These are phyloP conservation scores for Eumeta japonica DNA, from an alignment of 1,140 invertebrate genomes.

Conservation along the genomic window DNA sequence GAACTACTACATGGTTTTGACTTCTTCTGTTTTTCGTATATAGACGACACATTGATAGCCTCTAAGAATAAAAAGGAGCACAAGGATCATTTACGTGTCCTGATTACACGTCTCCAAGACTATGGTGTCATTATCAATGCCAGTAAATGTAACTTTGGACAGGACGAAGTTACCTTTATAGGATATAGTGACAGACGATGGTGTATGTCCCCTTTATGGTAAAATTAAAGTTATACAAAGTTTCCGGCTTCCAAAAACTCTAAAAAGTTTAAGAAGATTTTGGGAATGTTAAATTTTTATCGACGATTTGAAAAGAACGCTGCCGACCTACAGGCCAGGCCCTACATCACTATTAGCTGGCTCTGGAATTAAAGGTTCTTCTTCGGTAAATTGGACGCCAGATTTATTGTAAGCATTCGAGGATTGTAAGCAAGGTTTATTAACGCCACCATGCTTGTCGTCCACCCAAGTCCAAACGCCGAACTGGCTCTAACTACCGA, in stretches of 20 bases:
- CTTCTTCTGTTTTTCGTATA: slow-evolving; percentile 32
- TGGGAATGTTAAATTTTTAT: slow-evolving; percentile 40
- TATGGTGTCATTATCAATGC: slow-evolving; percentile 25
- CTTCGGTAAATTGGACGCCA: slow-evolving; percentile 18
- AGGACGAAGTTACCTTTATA: slow-evolving; percentile 13
- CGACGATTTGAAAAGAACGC: slow-evolving; percentile 16
- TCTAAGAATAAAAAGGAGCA: slow-evolving; percentile 22
- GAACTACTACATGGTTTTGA: slow-evolving; percentile 28
- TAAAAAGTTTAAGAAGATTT: slow-evolving; percentile 24
- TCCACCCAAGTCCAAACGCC: slow-evolving; percentile 10
- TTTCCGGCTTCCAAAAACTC: slow-evolving; percentile 23
- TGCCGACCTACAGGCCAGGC: slow-evolving; percentile 7
- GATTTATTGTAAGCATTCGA: slow-evolving; percentile 23
- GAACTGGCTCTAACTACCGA: slow-evolving; percentile 16
- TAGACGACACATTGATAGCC: slow-evolving; percentile 60
- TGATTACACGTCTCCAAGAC: slow-evolving; percentile 16
- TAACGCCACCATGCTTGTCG: slow-evolving; percentile 14
- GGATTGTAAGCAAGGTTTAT: slow-evolving; percentile 28
- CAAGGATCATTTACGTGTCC: slow-evolving; percentile 13
- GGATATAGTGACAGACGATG: slow-evolving; percentile 26
- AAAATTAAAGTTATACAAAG: slow-evolving; percentile 17
- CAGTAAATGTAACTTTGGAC: slow-evolving; percentile 20
- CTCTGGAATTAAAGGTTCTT: background rate
- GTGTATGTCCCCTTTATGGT: slow-evolving; percentile 18
- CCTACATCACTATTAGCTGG: background rate